A percentile compares a stretch with the other conserved stretches of the same genome.
phyloP scores from a whole-genome alignment of 1,140 invertebrate species.

The Lanistes nyassanus region DNA sequence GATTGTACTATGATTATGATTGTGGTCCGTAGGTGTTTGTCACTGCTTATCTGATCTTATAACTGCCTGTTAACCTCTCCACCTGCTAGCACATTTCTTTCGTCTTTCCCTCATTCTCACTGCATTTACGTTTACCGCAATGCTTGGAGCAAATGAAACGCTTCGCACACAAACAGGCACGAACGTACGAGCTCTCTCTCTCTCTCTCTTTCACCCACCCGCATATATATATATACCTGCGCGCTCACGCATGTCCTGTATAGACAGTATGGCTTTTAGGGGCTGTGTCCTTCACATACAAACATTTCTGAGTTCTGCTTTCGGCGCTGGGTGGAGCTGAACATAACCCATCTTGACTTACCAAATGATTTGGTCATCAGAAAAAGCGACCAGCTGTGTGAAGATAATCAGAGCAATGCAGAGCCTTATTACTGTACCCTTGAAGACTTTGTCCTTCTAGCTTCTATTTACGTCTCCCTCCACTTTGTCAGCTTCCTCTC shows the following conservation, averaged over 20 bases:
- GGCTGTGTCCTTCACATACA: background rate
- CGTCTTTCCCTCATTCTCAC: background rate
- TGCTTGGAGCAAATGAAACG: background rate
- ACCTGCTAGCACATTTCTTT: background rate
- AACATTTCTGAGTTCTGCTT: background rate
- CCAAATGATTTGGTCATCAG: background rate
- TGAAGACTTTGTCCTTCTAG: background rate
- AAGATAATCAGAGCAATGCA: too few species aligned
- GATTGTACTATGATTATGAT: too few species aligned
- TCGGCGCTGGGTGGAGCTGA: background rate
- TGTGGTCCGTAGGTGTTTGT: background rate
- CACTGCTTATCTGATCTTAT: background rate
- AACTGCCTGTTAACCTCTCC: background rate
- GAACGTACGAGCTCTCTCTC: background rate
- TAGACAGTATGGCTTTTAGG: background rate
- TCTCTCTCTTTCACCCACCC: background rate
- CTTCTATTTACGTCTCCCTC: background rate
- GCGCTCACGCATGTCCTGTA: background rate
- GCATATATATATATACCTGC: background rate
- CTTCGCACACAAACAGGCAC: background rate
- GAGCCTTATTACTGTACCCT: background rate
- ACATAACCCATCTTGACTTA: background rate
- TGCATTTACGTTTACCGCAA: background rate
- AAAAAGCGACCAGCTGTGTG: background rate
- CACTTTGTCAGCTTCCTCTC: slow-evolving; percentile 8